Percentiles rank a stretch among this genome's conserved stretches.
Evolutionary conservation across 1,140 invertebrate species (phyloP).

Genomic region (Drosophila malerkotliana): DNA sequence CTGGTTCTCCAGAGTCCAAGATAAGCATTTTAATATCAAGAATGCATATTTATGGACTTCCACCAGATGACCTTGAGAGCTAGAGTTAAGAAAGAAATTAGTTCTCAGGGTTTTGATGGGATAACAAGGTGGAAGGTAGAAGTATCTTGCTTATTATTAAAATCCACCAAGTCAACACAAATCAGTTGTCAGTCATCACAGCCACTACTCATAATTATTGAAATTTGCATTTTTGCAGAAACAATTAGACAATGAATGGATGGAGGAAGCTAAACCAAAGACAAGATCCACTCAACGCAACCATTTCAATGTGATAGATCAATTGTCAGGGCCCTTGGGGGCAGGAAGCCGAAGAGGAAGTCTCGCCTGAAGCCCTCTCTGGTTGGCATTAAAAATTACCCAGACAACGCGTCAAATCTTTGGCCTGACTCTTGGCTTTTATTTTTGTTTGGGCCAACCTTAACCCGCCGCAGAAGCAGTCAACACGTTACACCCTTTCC

Average conservation of each 20-base stretch:
- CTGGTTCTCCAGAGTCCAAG: slow-evolving; percentile 11
- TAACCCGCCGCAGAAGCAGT: slow-evolving; percentile 23
- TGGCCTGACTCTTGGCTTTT: slow-evolving; percentile 54
- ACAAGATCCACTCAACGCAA: slow-evolving; percentile 29
- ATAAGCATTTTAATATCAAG: slow-evolving; percentile 42
- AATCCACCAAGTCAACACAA: slow-evolving; percentile 32
- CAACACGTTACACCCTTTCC: slow-evolving; percentile 28
- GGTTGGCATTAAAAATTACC: slow-evolving; percentile 46
- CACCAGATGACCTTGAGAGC: slow-evolving; percentile 27
- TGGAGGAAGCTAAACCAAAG: slow-evolving; percentile 6
- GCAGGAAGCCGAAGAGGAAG: slow-evolving; percentile 31
- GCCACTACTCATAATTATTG: slow-evolving; percentile 43
- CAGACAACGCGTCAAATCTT: slow-evolving; percentile 63
- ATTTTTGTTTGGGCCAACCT: slow-evolving; percentile 8
- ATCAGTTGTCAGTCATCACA: slow-evolving; percentile 38
- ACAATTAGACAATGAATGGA: slow-evolving; percentile 47
- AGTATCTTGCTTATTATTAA: slow-evolving; percentile 8
- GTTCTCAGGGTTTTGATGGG: slow-evolving; percentile 17
- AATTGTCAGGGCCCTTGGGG: slow-evolving; percentile 34
- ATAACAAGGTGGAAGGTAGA: neutral
- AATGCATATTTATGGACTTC: slow-evolving; percentile 40
- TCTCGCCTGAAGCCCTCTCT: neutral
- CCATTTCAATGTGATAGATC: slow-evolving; percentile 45
- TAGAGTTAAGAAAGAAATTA: slow-evolving; percentile 2
- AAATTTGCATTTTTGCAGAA: slow-evolving; percentile 53